Evolutionary conservation across 2,797 vertebrate species (phyloP), one percentile per base, ranked within the genome.

Genomic region (Yasuhikotakia modesta): DNA sequence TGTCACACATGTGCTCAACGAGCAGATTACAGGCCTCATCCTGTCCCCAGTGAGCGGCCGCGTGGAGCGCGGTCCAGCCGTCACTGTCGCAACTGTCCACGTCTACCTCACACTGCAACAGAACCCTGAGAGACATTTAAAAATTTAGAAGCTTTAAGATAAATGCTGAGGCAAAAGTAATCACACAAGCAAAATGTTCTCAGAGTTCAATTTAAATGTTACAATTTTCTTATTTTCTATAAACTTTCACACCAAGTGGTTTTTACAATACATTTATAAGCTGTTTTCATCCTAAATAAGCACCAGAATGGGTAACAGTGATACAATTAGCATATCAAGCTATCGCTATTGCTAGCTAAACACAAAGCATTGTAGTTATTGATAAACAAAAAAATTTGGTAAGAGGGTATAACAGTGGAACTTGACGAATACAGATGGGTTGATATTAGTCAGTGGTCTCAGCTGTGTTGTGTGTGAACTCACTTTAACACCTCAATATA

Each of bases 401-500:
- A 63, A 19, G 7, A 12, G 60, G 30, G 30, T 19, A 30, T 24
- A 61, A 61, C 13, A 17, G 14, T 16, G 5, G 3, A 3, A 1
- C 32, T 61, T 61, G 27, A 30, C 16, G 14, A 30, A 61, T n/a
- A 2, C 24, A 58, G 4, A 2, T 58, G 24, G 14, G 22, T 24
- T 4, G 30, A 14, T 11, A 43, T 43, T 43, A 43, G 8, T 43
- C 21, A 10, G 58, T 6, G 4, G 7, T 32, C 14, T 30, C 7
- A 32, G 58, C 7, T 8, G 16, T 32, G 3, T 16, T 5, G 30
- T 1, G 30, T 1, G 1, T 13, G 13, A 35, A 84, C 94, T 94
- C 87, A 95, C 94, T 94, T 95, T 55, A 95, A 88, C 87, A 95
- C 94, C 89, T 95, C 93, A 0, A 94, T 92, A 89, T 95, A 95